phyloP scores from a whole-genome alignment of 1,140 invertebrate genomes.

The Leptoteleia sp. region DNA sequence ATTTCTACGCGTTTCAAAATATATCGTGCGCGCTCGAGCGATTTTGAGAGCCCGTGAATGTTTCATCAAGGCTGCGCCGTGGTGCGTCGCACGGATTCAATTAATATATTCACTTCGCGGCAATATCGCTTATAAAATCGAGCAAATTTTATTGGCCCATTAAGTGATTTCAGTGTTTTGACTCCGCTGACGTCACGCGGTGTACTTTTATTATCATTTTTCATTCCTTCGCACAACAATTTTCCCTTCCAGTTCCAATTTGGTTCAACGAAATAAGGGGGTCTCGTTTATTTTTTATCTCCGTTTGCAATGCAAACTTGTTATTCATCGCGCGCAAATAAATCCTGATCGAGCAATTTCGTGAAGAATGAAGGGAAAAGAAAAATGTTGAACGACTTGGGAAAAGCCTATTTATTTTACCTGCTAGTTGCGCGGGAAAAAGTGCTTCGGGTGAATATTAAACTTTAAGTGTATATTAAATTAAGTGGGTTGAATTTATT shows the following conservation, averaged over 20 bases:
- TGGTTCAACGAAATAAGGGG: too few relatives aligned
- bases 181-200: conserved; percentile 31
- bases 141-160: conserved; percentile 47
- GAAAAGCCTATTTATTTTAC: too few relatives aligned
- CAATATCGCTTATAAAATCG: conserved; percentile 53
- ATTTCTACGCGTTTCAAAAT: conserved; percentile 4
- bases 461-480: too few relatives aligned
- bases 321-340: too few relatives aligned
- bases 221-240: conserved; percentile 20
- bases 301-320: too few relatives aligned
- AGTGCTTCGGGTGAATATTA: too few relatives aligned
- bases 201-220: conserved; percentile 19
- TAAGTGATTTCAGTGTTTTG: conserved; percentile 23
- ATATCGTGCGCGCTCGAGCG: conserved; percentile 19
- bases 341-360: too few relatives aligned
- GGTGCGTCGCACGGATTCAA: conserved; percentile 3
- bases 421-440: too few relatives aligned
- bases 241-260: conserved; percentile 18
- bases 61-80: conserved; percentile 47
- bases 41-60: conserved; percentile 45
- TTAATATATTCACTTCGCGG: conserved; percentile 43
- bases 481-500: too few relatives aligned
- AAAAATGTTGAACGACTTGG: too few relatives aligned
- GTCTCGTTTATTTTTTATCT: too few relatives aligned
- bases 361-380: too few relatives aligned